Percentiles rank a stretch among this genome's conserved stretches.
Evolutionary conservation across 37 sponge, comb jelly and placozoan genomes (phyloP).

Genomic region (Beroe ovata): DNA sequence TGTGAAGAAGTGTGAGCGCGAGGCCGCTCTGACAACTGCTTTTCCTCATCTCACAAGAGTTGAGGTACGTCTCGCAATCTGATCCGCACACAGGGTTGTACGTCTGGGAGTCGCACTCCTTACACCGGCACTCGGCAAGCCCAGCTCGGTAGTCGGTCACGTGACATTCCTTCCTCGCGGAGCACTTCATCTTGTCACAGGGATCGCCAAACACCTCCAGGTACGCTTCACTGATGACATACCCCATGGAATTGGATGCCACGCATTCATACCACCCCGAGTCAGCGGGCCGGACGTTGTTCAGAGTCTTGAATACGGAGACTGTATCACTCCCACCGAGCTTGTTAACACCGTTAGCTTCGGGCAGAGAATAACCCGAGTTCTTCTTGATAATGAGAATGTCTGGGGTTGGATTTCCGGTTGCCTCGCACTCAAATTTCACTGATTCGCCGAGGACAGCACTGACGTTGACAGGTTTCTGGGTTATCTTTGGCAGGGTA

Average conservation of each 20-base stretch:
- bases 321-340: neutral
- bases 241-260: neutral
- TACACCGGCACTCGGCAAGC: conserved; percentile 3
- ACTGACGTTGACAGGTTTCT: neutral
- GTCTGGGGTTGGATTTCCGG: neutral
- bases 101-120: neutral
- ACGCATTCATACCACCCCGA: neutral
- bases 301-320: neutral
- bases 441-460: neutral
- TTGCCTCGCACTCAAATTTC: neutral
- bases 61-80: conserved; percentile 31
- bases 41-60: conserved; percentile 23
- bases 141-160: neutral
- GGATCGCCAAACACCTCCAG: neutral
- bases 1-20: neutral
- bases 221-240: neutral
- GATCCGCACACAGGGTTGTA: conserved; percentile 14
- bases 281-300: neutral
- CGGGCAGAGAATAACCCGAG: neutral
- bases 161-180: neutral
- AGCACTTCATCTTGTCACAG: neutral
- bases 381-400: neutral
- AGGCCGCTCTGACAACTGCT: conserved; percentile 11
- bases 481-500: neutral
- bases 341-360: neutral